Base-by-base conservation (phyloP, 2,888 invertebrate genomes). In the Netelia inedita region DNA sequence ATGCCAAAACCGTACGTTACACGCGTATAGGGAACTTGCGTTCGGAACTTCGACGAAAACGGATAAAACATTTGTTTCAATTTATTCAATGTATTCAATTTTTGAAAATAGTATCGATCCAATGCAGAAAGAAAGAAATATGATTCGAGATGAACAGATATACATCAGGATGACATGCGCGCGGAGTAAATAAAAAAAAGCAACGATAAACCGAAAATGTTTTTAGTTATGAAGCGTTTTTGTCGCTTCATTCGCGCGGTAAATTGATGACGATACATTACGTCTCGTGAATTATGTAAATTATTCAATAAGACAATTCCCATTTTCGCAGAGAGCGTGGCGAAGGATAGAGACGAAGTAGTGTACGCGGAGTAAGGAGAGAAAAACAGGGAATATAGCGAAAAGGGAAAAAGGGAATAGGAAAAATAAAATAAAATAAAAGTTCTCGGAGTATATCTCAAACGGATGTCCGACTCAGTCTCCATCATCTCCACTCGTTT, bases 371-470 rank as follows among this genome's bases (percentile, higher is more conserved):
- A 46, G 55, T n/a, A 65, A 28, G 50, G 59, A 41, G 28, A 43
- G 23, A 35, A 53, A 57, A 76, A 46, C 43, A 28, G 16, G 14
- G 68, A 65, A 35, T 43, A 65, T 55, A 74, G 43, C 14, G 21
- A 23, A 65, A 63, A 66, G 65, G 76, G 46, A 65, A 21, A 65
- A 10, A 72, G 21, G 14, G 28, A 66, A 28, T 46, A 59, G 75
- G 10, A 75, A 68, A 86, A 85, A 46, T 69, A 72, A 78, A 68
- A 81, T 79, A 84, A 84, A 85, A 82, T 76, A 74, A 88, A 89
- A 89, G 85, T 89, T 89, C 57, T 53, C n/a, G 41, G 72, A 82
- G 80, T 88, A 88, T 88, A 88, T 89, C 89, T 86, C 86, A 88
- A 86, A 89, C 82, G 86, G 87, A 88, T 87, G 87, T 88, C 88